Evolutionary conservation across 2,797 vertebrate genomes (phyloP).

Genomic region (Toxotes lorentzi): DNA sequence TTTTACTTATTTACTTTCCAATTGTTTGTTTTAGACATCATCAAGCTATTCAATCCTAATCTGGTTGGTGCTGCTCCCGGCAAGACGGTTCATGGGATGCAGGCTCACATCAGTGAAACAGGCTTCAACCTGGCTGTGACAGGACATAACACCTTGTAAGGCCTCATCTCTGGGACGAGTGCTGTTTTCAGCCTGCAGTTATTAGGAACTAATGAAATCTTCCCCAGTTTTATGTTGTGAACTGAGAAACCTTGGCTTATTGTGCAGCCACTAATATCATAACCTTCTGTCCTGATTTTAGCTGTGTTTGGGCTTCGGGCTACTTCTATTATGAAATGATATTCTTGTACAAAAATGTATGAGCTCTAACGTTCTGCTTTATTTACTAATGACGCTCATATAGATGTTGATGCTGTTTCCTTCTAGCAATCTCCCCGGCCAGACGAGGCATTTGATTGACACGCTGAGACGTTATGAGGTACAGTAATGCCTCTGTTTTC

Average conservation of each 20-base stretch:
- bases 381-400: neutral
- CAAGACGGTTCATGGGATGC: conserved; percentile 81
- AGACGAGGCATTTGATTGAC: conserved; percentile 86
- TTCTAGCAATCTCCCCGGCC: conserved; percentile 83
- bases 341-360: neutral
- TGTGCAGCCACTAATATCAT: neutral
- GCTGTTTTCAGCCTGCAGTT: neutral
- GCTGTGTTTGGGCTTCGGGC: neutral
- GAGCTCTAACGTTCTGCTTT: neutral
- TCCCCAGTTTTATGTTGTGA: neutral
- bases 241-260: neutral
- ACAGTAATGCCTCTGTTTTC: neutral
- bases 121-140: conserved; percentile 89
- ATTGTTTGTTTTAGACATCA: conserved; percentile 79
- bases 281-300: neutral
- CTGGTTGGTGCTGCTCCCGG: conserved; percentile 83
- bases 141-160: conserved; percentile 88
- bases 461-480: conserved; percentile 84
- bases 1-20: neutral
- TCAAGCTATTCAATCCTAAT: conserved; percentile 86
- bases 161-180: neutral
- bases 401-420: conserved; percentile 8
- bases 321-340: neutral
- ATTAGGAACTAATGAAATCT: too few relatives aligned
- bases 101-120: conserved; percentile 81